phyloP scores from a whole-genome alignment of 1,140 invertebrate species.

The Philopotamus ludificatus region DNA sequence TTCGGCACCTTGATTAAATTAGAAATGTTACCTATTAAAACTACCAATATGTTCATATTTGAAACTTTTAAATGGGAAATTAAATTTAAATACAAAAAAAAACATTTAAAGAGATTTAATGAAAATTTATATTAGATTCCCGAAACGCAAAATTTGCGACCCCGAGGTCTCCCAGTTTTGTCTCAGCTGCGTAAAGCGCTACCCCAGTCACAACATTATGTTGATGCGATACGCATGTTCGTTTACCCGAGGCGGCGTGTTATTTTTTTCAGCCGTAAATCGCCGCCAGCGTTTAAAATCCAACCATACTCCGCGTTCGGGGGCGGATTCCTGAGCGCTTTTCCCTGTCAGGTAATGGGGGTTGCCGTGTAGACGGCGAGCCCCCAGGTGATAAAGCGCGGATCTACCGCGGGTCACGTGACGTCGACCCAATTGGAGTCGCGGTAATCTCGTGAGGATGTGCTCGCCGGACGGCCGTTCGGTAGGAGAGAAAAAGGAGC shows the following conservation, averaged over 20 bases:
- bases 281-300: slow-evolving; percentile 17
- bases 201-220: too few species aligned
- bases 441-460: slow-evolving; percentile 10
- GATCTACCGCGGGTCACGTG: slow-evolving; percentile 9
- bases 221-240: neutral
- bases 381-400: slow-evolving; percentile 1
- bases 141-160: too few species aligned
- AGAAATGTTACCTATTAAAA: too few species aligned
- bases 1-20: too few species aligned
- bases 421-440: neutral
- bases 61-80: too few species aligned
- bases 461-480: neutral
- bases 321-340: slow-evolving; percentile 1
- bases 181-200: too few species aligned
- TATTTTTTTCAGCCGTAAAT: neutral
- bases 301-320: slow-evolving; percentile 3
- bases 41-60: too few species aligned
- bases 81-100: too few species aligned
- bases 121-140: too few species aligned
- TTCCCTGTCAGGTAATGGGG: slow-evolving; percentile 8
- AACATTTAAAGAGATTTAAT: too few species aligned
- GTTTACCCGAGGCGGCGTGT: neutral
- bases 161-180: too few species aligned
- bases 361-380: neutral
- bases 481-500: neutral